Base-by-base conservation (phyloP, 53 echinoderm and acorn worm genomes). In the Paracentrotus lividus region DNA sequence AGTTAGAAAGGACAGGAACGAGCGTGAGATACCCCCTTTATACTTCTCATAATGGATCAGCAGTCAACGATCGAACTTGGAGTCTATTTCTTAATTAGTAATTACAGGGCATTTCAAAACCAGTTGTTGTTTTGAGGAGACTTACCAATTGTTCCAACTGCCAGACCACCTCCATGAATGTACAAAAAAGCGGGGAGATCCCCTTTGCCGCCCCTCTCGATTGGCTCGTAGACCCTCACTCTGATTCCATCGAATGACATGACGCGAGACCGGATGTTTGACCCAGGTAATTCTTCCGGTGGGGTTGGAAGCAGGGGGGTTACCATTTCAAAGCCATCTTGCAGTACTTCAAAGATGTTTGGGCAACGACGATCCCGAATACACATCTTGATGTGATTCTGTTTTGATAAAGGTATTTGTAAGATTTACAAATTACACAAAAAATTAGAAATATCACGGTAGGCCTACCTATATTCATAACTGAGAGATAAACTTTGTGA, bases 211-310 rank as follows among this genome's bases (percentile, higher is more conserved):
- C 23, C n/a, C 52, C 27, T 69, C 43, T 45, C 21, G 20, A 51
- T 49, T 65, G 91, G 91, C 27, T 69, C 91, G 36, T 90, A 90
- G 27, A 90, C 68, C 69, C 91, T 90, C 21, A 90, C 91, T n/a
- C 23, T 90, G 72, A 90, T 67, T 40, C 91, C 72, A 33, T 72
- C 91, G 12, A 90, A 72, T 68, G 75, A 69, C 51, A 49, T 72
- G 49, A 90, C 14, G 1, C 51, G 72, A 8, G 91, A 90, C 75
- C 91, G 23, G 91, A 90, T 90, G 91, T 90, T 90, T 49, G 91
- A 90, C 47, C 91, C 91, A 47, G 72, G 91, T 27, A 90, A 72
- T 32, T 69, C 75, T 69, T 68, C 68, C 52, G 91, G 49, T 52
- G 91, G 91, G 5, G 27, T 9, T 36, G 53, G 26, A 49, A 53